Percentiles rank a stretch among this genome's conserved stretches.
These are phyloP conservation scores for Choloepus didactylus DNA, from an alignment of 2,797 vertebrate species.

Conservation along the genomic window DNA sequence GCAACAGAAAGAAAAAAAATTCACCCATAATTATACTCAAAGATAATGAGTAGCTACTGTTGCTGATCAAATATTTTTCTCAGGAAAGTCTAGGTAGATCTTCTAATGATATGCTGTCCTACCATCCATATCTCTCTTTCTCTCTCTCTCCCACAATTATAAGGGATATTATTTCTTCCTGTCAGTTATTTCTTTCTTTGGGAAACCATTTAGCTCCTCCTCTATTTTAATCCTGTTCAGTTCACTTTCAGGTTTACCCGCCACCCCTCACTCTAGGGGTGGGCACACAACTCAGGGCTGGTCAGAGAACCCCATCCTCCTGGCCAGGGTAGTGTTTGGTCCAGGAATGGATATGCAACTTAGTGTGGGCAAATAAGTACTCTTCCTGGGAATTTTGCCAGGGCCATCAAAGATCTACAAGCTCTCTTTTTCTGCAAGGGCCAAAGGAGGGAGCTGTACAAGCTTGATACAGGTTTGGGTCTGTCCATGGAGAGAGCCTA, in stretches of 20 bases:
- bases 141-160: not conserved
- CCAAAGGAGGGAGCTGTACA: too few species aligned
- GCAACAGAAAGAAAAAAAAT: not conserved
- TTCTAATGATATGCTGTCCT: not conserved
- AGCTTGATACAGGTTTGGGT: not conserved
- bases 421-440: not conserved
- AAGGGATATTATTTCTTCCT: not conserved
- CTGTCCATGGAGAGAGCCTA: not conserved
- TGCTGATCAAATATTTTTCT: not conserved
- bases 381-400: not conserved
- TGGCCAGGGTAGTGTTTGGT: not conserved
- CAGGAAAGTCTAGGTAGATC: not conserved
- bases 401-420: not conserved
- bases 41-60: not conserved
- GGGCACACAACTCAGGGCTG: too few species aligned
- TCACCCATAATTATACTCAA: too few species aligned
- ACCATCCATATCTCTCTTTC: not conserved
- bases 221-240: not conserved
- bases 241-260: too few species aligned
- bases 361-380: not conserved
- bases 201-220: not conserved
- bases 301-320: too few species aligned
- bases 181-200: not conserved
- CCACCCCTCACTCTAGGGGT: too few species aligned
- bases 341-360: not conserved